Evolutionary conservation across 2,113 vertebrate genomes (phyloP).

Genomic region (Larimichthys crocea): DNA sequence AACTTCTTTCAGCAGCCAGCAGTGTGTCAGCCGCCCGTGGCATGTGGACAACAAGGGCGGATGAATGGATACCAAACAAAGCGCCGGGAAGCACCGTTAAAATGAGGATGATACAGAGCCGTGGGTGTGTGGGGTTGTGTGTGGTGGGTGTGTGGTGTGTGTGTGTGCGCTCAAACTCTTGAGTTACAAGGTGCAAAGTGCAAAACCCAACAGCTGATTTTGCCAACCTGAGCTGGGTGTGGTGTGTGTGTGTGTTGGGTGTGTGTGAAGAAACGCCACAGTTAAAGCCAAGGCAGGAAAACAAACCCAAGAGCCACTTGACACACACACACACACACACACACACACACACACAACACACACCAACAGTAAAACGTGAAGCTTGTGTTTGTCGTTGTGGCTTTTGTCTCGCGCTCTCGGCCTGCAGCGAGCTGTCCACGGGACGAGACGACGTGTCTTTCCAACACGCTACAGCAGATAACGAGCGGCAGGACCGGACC

Average conservation of each 20-base stretch:
- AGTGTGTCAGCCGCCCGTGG: constrained; percentile 23
- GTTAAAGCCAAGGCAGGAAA: constrained; percentile 1
- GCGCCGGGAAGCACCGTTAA: constrained; percentile 57
- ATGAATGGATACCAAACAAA: constrained; percentile 73
- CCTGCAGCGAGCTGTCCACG: no score
- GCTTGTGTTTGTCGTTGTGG: not conserved
- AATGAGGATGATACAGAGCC: constrained; percentile 60
- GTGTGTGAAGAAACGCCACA: not conserved
- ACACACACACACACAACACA: not conserved
- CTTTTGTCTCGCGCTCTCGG: no score
- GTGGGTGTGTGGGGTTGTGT: no score
- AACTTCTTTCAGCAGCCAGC: no score
- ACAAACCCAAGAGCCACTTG: constrained; percentile 17
- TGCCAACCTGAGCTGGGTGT: constrained; percentile 43
- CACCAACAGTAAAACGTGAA: not conserved
- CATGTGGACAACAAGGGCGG: constrained; percentile 35
- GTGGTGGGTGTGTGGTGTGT: not conserved
- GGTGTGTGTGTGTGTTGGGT: no score
- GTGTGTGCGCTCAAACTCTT: constrained; percentile 3
- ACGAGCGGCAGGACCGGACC: no score
- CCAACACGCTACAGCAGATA: no score
- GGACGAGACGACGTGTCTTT: no score
- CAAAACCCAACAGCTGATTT: constrained; percentile 54
- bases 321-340: no score
- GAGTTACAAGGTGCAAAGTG: constrained; percentile 68